These are phyloP conservation scores for Conus ventricosus DNA, from an alignment of 1,140 invertebrate species.

Conservation along the genomic window DNA sequence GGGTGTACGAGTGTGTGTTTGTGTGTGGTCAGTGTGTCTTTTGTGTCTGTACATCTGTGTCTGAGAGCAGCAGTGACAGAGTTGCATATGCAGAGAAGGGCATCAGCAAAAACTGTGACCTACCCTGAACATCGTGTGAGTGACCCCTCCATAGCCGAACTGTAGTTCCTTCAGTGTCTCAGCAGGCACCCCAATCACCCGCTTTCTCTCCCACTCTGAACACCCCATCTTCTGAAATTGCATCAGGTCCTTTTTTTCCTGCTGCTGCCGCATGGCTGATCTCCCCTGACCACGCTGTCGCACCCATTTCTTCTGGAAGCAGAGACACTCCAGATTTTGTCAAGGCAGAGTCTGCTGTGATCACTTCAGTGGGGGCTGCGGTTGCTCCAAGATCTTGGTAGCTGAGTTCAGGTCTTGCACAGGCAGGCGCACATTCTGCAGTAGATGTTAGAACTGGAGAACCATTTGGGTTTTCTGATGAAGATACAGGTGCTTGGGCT, in stretches of 20 bases:
- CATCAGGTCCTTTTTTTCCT: background rate
- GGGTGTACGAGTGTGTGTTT: background rate
- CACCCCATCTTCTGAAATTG: background rate
- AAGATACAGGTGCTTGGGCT: background rate
- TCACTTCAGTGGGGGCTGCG: background rate
- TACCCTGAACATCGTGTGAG: background rate
- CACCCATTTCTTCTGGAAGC: background rate
- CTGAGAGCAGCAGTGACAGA: background rate
- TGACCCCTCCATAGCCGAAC: constrained; percentile 9
- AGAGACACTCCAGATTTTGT: background rate
- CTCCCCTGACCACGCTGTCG: background rate
- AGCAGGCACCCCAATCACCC: background rate
- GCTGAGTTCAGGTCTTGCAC: background rate
- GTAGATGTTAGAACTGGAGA: background rate
- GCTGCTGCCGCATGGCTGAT: background rate
- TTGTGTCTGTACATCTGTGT: background rate
- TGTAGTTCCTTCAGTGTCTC: constrained; percentile 19
- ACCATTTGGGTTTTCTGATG: background rate
- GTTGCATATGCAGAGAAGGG: background rate
- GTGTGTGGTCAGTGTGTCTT: background rate
- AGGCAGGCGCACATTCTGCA: background rate
- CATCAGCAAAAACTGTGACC: background rate
- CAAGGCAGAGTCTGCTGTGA: background rate
- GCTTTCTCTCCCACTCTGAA: constrained; percentile 7
- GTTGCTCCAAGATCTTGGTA: background rate